Percentiles rank a stretch among this genome's conserved stretches.
These are phyloP conservation scores for Heliconius hermathena DNA, from an alignment of 1,140 invertebrate genomes.

Conservation along the genomic window DNA sequence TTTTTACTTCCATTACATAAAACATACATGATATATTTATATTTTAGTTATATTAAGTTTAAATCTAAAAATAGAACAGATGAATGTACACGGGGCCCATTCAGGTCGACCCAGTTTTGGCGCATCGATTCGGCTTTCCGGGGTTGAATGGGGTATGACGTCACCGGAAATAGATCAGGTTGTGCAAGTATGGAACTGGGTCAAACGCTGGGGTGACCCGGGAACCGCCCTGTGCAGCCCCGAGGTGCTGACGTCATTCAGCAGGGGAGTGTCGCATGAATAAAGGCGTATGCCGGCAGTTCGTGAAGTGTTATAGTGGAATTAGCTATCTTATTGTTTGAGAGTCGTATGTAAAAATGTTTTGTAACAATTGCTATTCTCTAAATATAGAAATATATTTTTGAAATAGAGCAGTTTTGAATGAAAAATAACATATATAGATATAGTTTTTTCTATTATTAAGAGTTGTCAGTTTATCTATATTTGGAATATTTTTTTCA, in stretches of 20 bases:
- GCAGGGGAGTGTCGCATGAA: constrained; percentile 10
- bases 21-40: background rate
- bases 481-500: no score
- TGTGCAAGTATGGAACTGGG: constrained; percentile 66
- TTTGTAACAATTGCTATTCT: background rate
- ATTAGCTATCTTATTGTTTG: background rate
- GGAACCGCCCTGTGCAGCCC: constrained; percentile 42
- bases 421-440: no score
- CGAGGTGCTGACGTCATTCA: constrained; percentile 39
- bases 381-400: no score
- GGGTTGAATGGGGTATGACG: constrained; percentile 75
- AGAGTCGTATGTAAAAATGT: background rate
- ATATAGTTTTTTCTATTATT: no score
- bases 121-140: constrained; percentile 71
- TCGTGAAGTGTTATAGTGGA: background rate
- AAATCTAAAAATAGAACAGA: constrained; percentile 62
- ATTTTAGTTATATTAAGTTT: constrained; percentile 9
- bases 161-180: constrained; percentile 70
- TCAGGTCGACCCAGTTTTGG: constrained; percentile 71
- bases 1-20: background rate
- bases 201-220: constrained; percentile 50
- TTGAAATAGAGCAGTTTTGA: no score
- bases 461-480: no score
- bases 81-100: constrained; percentile 69
- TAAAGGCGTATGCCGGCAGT: constrained; percentile 7